These are phyloP conservation scores for Naja naja DNA, from an alignment of 2,113 vertebrate species.

Conservation along the genomic window DNA sequence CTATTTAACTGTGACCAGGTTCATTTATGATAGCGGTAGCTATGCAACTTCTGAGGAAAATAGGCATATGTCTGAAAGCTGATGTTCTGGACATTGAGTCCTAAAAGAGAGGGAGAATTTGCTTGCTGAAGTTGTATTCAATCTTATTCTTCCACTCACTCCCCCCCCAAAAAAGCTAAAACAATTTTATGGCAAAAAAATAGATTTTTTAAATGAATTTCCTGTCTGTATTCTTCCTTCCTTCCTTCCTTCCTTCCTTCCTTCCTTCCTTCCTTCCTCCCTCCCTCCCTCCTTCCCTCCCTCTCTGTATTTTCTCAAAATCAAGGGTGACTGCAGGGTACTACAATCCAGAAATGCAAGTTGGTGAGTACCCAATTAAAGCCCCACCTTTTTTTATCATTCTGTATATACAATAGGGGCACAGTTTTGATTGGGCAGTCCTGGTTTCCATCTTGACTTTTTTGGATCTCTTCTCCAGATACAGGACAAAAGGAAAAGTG, in stretches of 20 bases:
- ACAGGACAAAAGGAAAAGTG: background rate
- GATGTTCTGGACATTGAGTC: background rate
- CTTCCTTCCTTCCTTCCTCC: too few relatives aligned
- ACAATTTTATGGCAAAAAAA: background rate
- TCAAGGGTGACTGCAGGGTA: background rate
- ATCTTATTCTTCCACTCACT: background rate
- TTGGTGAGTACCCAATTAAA: background rate
- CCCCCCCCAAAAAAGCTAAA: background rate
- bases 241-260: too few relatives aligned
- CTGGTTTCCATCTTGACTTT: background rate
- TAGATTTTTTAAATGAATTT: background rate
- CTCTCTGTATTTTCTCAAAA: background rate
- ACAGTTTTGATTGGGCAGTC: background rate
- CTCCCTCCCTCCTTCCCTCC: too few relatives aligned
- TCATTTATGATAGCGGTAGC: background rate
- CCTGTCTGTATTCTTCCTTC: background rate
- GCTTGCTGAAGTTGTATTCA: background rate
- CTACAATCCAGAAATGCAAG: background rate
- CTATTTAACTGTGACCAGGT: background rate
- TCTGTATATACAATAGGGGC: background rate
- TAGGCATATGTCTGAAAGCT: background rate
- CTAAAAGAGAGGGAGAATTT: background rate
- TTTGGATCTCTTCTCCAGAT: background rate
- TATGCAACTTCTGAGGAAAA: background rate
- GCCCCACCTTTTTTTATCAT: background rate